phyloP scores from a whole-genome alignment of 2,888 invertebrate genomes.

The Agonopterix arenella region DNA sequence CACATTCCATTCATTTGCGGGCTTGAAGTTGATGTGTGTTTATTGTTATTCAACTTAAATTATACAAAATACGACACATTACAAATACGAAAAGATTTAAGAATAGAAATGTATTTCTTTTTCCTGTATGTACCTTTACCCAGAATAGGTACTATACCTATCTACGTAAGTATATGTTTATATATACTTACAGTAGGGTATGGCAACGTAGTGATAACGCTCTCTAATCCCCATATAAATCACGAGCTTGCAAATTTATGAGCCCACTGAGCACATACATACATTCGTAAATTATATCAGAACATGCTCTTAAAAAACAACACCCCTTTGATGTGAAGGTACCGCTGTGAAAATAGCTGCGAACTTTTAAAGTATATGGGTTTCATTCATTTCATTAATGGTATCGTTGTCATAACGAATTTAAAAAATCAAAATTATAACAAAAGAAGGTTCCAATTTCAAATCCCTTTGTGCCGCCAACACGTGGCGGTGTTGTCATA shows the following conservation, averaged over 20 bases:
- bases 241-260: constrained; percentile 61
- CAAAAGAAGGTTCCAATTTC: constrained; percentile 40
- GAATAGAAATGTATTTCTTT: too few species aligned
- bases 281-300: constrained; percentile 50
- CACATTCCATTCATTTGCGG: not conserved
- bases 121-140: not conserved
- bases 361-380: not conserved
- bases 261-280: constrained; percentile 52
- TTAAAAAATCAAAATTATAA: constrained; percentile 20
- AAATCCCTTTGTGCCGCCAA: constrained; percentile 49
- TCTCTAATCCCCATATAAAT: constrained; percentile 65
- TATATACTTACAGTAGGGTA: constrained; percentile 9
- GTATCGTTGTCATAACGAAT: constrained; percentile 7
- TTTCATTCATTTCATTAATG: not conserved
- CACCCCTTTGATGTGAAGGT: not conserved
- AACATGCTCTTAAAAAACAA: constrained; percentile 35
- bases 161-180: not conserved
- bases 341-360: not conserved
- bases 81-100: too few species aligned
- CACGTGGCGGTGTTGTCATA: constrained; percentile 69
- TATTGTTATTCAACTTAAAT: too few species aligned
- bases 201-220: constrained; percentile 47
- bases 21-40: too few species aligned
- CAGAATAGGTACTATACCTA: not conserved
- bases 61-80: too few species aligned